A percentile compares a stretch with the other conserved stretches of the same genome.
These are phyloP conservation scores for Myoxocephalus aenaeus DNA, from an alignment of 2,797 vertebrate genomes.

Conservation along the genomic window DNA sequence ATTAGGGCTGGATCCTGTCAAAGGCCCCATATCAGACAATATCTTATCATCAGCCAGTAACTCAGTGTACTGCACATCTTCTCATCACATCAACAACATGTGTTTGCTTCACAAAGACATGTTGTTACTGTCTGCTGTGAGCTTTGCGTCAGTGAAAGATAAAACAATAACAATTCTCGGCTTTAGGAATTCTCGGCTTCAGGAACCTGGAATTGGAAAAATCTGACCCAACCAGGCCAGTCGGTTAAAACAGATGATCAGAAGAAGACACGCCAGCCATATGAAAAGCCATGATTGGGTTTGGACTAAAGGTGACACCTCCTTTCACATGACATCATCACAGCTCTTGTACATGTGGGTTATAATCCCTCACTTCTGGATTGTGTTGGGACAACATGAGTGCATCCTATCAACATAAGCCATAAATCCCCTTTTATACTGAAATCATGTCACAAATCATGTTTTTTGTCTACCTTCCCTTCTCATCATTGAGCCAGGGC, in stretches of 20 bases:
- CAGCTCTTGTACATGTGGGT: constrained; percentile 2
- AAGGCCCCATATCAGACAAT: background rate
- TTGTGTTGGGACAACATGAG: constrained; percentile 50
- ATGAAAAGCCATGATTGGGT: constrained; percentile 1
- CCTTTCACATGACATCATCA: constrained; percentile 1
- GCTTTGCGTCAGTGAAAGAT: constrained; percentile 45
- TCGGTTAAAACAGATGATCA: constrained; percentile 11
- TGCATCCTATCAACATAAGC: constrained; percentile 45
- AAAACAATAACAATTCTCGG: constrained; percentile 26
- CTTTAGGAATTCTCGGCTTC: constrained; percentile 32
- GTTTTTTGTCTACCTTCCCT: background rate
- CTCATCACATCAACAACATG: background rate
- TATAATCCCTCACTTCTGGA: constrained; percentile 28
- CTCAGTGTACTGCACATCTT: constrained; percentile 18
- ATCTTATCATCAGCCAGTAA: constrained; percentile 26
- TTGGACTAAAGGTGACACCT: constrained; percentile 7
- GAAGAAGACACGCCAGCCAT: background rate
- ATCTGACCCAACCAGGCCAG: background rate
- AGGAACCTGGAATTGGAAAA: constrained; percentile 4
- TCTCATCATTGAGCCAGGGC: constrained; percentile 8
- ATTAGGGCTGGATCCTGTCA: constrained; percentile 9
- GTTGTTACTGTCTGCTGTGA: constrained; percentile 16
- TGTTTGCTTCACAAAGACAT: constrained; percentile 17
- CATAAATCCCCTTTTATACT: constrained; percentile 24
- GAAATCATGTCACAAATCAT: constrained; percentile 39